phyloP scores from a whole-genome alignment of 2,888 invertebrate species.

The Scaptomyza parva region DNA sequence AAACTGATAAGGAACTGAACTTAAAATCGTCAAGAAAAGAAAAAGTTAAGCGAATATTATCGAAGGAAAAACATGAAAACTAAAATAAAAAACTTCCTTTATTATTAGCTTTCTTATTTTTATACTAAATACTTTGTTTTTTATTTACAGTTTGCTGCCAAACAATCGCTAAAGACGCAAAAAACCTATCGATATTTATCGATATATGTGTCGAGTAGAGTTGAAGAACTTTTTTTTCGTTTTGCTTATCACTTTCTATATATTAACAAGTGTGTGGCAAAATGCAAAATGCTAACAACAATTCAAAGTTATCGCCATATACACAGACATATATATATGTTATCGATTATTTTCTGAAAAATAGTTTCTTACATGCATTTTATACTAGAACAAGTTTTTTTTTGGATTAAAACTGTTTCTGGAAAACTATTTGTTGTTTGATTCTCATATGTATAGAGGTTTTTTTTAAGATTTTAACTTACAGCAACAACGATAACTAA shows the following conservation, averaged over 20 bases:
- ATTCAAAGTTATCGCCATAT: constrained; percentile 52
- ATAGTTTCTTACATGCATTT: constrained; percentile 20
- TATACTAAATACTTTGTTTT: constrained; percentile 17
- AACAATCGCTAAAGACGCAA: constrained; percentile 58
- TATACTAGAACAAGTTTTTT: constrained; percentile 36
- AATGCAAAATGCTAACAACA: constrained; percentile 71
- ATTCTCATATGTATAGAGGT: constrained; percentile 44
- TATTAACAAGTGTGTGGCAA: constrained; percentile 64
- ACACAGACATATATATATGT: constrained; percentile 2
- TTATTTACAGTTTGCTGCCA: constrained; percentile 56
- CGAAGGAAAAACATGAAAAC: constrained; percentile 14
- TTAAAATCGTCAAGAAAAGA: constrained; percentile 30
- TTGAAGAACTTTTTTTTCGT: constrained; percentile 22
- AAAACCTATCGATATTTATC: constrained; percentile 40
- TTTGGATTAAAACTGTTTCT: constrained; percentile 12
- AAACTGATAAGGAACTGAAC: constrained; percentile 57
- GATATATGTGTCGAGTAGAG: constrained; percentile 31
- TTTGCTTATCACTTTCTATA: constrained; percentile 46
- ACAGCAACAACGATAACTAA: constrained; percentile 48
- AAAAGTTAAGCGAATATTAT: constrained; percentile 4
- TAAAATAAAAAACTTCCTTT: constrained; percentile 10
- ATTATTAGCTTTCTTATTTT: constrained; percentile 18
- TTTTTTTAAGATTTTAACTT: constrained; percentile 38
- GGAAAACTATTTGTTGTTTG: constrained; percentile 53
- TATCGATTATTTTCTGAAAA: constrained; percentile 9